phyloP scores from a whole-genome alignment of 1,140 invertebrate genomes.

The Rhagoletis pomonella region DNA sequence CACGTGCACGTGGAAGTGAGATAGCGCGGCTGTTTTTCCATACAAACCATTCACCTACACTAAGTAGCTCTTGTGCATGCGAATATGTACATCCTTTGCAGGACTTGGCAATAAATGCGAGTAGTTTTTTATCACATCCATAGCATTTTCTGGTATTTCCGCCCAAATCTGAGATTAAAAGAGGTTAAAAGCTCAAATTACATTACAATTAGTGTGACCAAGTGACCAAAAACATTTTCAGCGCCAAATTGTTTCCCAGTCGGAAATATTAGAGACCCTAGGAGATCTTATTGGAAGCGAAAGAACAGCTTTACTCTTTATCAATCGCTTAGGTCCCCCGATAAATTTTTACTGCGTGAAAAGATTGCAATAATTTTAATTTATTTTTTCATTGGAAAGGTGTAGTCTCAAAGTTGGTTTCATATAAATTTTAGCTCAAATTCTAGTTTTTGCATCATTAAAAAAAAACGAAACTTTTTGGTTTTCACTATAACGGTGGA shows the following conservation, averaged over 20 bases:
- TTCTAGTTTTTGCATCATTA: too few relatives aligned
- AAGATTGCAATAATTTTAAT: too few relatives aligned
- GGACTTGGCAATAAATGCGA: background rate
- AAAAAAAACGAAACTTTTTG: too few relatives aligned
- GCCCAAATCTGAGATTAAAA: slow-evolving; percentile 29
- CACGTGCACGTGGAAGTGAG: slow-evolving; percentile 2
- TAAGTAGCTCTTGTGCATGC: background rate
- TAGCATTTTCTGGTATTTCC: slow-evolving; percentile 6
- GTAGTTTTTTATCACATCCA: slow-evolving; percentile 23
- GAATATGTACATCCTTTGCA: background rate
- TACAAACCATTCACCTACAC: background rate
- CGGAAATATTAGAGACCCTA: too few relatives aligned
- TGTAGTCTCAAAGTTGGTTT: too few relatives aligned
- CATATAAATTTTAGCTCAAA: too few relatives aligned
- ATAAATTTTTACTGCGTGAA: too few relatives aligned
- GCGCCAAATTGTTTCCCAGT: background rate
- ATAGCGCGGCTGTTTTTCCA: background rate
- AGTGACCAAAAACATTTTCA: slow-evolving; percentile 11
- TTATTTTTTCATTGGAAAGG: too few relatives aligned
- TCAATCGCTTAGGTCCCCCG: too few relatives aligned
- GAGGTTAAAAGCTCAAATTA: slow-evolving; percentile 45
- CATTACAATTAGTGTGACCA: slow-evolving; percentile 45
- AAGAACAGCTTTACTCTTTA: too few relatives aligned
- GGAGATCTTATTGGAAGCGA: too few relatives aligned
- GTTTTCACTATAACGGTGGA: too few relatives aligned